Percentiles rank a stretch among this genome's conserved stretches.
These are phyloP conservation scores for Hydrozoanthus gracilis DNA, from an alignment of 92 coral and sea anemone species.

Conservation along the genomic window DNA sequence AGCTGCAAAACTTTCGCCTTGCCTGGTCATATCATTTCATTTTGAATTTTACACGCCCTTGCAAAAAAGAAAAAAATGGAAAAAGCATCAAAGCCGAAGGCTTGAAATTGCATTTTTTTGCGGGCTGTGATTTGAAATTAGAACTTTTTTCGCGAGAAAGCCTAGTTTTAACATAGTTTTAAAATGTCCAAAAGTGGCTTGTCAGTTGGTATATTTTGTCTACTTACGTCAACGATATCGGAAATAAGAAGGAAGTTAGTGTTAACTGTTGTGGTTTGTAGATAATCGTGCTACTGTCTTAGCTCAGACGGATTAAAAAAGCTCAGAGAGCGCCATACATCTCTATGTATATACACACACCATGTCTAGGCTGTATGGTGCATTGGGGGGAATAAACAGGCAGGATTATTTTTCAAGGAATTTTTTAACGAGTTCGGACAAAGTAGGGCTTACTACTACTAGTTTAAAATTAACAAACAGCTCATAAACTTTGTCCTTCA, in stretches of 20 bases:
- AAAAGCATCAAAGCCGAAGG: too few relatives aligned
- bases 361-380: too few relatives aligned
- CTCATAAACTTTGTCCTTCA: too few relatives aligned
- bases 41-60: background rate
- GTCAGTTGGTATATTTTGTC: conserved; percentile 25
- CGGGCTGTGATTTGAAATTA: background rate
- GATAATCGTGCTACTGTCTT: background rate
- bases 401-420: too few relatives aligned
- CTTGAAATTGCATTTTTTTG: background rate
- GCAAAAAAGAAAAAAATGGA: background rate
- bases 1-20: background rate
- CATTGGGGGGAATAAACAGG: too few relatives aligned
- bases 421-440: too few relatives aligned
- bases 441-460: too few relatives aligned
- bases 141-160: background rate
- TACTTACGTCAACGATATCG: conserved; percentile 7
- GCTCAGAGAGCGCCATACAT: too few relatives aligned
- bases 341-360: too few relatives aligned
- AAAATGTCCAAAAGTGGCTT: background rate
- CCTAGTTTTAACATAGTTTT: background rate
- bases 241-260: background rate
- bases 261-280: background rate
- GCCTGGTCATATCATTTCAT: background rate
- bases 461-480: too few relatives aligned
- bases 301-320: background rate